Percentiles rank a stretch among this genome's conserved stretches.
Evolutionary conservation across 2,797 vertebrate genomes (phyloP).

Genomic region (Sebastes nivosus): DNA sequence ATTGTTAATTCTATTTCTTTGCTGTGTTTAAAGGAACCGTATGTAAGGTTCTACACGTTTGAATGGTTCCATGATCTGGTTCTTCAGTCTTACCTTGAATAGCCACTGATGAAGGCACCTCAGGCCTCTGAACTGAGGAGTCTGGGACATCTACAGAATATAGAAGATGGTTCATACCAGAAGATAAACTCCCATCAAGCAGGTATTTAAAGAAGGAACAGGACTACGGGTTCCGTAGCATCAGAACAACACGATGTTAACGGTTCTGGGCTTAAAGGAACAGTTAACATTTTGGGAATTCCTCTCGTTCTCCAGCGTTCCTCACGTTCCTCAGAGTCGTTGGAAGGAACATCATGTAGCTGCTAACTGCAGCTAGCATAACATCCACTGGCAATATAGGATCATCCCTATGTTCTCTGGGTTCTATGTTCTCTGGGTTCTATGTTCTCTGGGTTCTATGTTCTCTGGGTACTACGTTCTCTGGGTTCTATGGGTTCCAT

Average conservation of each 20-base stretch:
- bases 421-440: too few relatives aligned
- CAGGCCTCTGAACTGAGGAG: slow-evolving; percentile 90
- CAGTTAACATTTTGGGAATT: slow-evolving; percentile 15
- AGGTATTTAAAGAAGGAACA: not conserved
- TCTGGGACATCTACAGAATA: slow-evolving; percentile 91
- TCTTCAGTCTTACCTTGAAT: slow-evolving; percentile 86
- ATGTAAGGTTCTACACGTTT: too few relatives aligned
- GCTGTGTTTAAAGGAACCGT: not conserved
- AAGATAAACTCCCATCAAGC: not conserved
- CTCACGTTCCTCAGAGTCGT: not conserved
- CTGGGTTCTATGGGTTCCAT: too few relatives aligned
- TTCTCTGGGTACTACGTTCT: too few relatives aligned
- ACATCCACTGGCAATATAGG: too few relatives aligned
- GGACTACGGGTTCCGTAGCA: too few relatives aligned
- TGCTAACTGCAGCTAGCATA: too few relatives aligned
- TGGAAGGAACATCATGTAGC: not conserved
- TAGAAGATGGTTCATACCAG: slow-evolving; percentile 36
- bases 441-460: too few relatives aligned
- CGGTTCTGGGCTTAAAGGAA: not conserved
- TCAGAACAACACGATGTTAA: not conserved
- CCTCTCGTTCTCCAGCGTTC: not conserved
- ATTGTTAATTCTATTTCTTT: not conserved
- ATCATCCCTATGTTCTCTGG: not conserved
- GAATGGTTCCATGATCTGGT: not conserved
- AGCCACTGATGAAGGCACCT: slow-evolving; percentile 83